These are phyloP conservation scores for Turnix velox DNA, from an alignment of 2,113 vertebrate species.

Conservation along the genomic window DNA sequence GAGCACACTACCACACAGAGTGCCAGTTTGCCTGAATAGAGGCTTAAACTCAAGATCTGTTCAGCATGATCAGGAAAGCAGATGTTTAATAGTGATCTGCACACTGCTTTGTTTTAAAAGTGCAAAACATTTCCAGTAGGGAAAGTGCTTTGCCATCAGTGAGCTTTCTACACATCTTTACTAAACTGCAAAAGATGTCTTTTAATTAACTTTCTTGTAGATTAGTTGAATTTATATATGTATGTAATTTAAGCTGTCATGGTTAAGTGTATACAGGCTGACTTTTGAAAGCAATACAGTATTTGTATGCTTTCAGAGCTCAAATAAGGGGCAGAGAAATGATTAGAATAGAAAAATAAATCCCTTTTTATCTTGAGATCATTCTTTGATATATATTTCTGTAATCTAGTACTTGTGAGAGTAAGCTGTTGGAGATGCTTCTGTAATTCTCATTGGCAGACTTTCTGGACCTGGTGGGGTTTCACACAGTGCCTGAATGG, in stretches of 20 bases:
- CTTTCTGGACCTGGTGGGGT: background rate
- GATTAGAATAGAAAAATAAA: background rate
- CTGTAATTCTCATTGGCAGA: background rate
- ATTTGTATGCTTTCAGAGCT: background rate
- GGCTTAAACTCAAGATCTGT: background rate
- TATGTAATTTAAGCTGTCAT: background rate
- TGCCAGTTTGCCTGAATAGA: background rate
- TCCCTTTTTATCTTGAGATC: background rate
- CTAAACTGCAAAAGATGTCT: background rate
- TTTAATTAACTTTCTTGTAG: background rate
- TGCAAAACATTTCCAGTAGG: background rate
- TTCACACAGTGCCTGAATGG: background rate
- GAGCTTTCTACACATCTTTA: background rate
- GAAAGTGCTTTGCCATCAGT: background rate
- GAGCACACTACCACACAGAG: no score
- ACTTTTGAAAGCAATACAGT: background rate
- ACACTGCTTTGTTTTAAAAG: background rate
- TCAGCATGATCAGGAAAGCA: background rate
- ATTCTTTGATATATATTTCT: background rate
- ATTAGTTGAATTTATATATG: background rate
- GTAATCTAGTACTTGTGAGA: background rate
- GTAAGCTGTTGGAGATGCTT: background rate
- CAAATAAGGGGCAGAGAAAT: background rate
- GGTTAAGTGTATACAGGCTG: background rate
- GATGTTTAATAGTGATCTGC: background rate